A percentile compares a stretch with the other conserved stretches of the same genome.
phyloP scores from a whole-genome alignment of 2,113 vertebrate genomes.

The Gymnogyps californianus region DNA sequence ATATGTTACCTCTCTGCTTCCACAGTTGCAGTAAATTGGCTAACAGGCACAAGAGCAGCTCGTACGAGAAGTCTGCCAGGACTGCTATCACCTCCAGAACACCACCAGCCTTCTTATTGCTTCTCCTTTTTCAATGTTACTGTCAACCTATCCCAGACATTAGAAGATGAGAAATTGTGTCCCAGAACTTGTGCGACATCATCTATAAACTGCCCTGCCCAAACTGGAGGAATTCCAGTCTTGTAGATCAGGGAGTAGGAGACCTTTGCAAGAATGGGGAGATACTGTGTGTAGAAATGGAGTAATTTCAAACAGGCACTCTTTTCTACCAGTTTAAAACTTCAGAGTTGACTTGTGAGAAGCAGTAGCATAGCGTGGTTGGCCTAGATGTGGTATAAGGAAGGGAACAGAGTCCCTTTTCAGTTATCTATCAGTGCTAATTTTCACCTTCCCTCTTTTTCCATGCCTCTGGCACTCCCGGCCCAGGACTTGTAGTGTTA shows the following conservation, averaged over 20 bases:
- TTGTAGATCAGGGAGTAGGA: not conserved
- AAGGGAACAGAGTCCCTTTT: not conserved
- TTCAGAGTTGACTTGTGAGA: not conserved
- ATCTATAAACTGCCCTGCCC: not conserved
- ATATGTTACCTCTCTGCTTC: not conserved
- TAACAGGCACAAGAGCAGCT: not conserved
- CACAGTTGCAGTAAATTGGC: not conserved
- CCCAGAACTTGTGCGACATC: not conserved
- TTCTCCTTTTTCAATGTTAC: not conserved
- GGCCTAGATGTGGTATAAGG: not conserved
- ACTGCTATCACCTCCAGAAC: not conserved
- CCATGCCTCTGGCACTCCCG: not conserved
- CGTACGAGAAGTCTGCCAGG: not conserved
- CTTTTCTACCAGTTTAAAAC: not conserved
- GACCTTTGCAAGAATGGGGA: not conserved
- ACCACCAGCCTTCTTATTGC: not conserved
- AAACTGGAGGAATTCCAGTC: not conserved
- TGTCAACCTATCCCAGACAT: not conserved
- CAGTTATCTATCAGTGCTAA: not conserved
- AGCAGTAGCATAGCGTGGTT: not conserved
- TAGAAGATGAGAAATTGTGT: not conserved
- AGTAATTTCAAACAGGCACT: not conserved
- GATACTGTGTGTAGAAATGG: not conserved
- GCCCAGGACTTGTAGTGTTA: not conserved
- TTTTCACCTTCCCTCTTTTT: not conserved